Evolutionary conservation across 2,888 invertebrate genomes (phyloP).

Genomic region (Megalurothrips usitatus): DNA sequence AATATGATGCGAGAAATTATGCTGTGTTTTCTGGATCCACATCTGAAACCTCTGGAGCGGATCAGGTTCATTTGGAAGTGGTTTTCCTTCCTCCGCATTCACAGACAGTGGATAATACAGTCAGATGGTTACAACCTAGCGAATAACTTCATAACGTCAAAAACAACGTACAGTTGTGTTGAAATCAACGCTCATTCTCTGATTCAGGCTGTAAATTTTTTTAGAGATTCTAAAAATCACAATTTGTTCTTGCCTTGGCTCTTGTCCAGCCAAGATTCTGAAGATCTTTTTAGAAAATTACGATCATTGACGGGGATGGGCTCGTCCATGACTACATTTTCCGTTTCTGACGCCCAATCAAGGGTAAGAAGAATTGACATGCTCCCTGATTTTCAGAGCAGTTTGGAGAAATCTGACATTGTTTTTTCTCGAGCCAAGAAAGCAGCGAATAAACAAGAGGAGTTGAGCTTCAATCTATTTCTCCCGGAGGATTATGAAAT

Average conservation of each 20-base stretch:
- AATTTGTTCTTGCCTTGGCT: neutral
- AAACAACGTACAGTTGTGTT: neutral
- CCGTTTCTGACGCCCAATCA: neutral
- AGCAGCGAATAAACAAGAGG: neutral
- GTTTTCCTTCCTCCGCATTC: neutral
- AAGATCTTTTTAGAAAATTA: neutral
- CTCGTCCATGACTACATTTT: neutral
- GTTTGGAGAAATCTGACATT: neutral
- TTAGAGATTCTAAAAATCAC: neutral
- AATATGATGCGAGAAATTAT: neutral
- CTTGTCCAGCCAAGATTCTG: neutral
- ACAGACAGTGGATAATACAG: neutral
- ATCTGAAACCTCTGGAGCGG: neutral
- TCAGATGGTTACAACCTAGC: neutral
- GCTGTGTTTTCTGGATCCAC: neutral
- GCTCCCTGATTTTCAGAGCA: neutral
- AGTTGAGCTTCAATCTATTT: neutral
- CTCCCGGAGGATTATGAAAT: neutral
- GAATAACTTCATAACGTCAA: neutral
- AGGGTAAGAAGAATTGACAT: neutral
- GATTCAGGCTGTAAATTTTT: neutral
- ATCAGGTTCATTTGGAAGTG: neutral
- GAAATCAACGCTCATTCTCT: neutral
- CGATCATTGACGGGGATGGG: neutral
- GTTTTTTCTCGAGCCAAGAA: neutral